Base-by-base conservation (phyloP, 2,113 vertebrate species). In the Stigmatopora argus region DNA sequence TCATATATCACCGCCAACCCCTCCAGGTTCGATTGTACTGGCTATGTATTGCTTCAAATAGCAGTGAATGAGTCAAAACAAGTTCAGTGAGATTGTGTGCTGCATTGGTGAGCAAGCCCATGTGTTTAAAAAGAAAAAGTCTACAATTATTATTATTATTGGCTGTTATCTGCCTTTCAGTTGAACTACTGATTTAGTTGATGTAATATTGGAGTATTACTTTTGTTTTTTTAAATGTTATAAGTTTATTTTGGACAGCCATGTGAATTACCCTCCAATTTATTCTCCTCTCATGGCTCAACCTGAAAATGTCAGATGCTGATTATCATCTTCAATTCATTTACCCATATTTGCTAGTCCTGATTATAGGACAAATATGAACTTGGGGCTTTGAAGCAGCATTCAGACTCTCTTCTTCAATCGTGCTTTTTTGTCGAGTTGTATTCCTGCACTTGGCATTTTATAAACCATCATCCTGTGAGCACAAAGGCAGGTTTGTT, bases 401-500 rank as follows among this genome's bases (percentile, higher is more conserved):
- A 60, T 18, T 21, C 58, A n/a, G 26, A 21, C 15, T 62, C 15
- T 63, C 35, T 46, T 47, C 70, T 77, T 62, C 63, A 77, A 72
- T 17, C 56, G 62, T 63, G 10, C 46, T 44, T 73, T 69, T 57
- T 56, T 15, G 49, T 66, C 49, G 71, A 10, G 13, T 70, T 65
- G 21, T 60, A 73, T 71, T 60, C 60, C 45, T 60, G 60, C 62
- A 72, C 31, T 63, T 0, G 75, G 71, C 60, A 71, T 82, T 73
- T 78, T 74, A 72, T 58, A 72, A 66, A 66, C 21, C 47, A 64
- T 72, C 65, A 61, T 66, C 70, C 76, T 83, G 81, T 60, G 70
- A 85, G 77, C 73, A 90, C 89, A 91, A 89, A 89, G 89, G 74
- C 75, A 66, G 79, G 80, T 84, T 86, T 90, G 89, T 90, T 89